Percentiles rank a stretch among this genome's conserved stretches.
Evolutionary conservation across 1,140 invertebrate genomes (phyloP).

Genomic region (Pachypeltis micranthus): DNA sequence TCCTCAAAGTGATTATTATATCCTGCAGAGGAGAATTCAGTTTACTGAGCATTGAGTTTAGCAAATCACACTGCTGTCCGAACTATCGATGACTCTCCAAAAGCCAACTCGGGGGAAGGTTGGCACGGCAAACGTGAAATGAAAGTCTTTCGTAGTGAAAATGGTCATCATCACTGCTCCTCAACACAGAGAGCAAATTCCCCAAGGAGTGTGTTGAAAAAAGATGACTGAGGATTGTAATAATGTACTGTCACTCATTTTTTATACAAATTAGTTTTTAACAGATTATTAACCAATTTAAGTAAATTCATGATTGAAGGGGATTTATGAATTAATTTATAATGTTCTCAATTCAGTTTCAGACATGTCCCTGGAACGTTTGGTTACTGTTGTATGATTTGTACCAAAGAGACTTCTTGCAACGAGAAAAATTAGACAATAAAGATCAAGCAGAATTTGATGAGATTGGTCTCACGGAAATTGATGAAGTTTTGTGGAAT

Average conservation of each 20-base stretch:
- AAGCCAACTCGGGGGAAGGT: too few relatives aligned
- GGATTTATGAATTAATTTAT: neutral
- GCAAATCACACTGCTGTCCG: too few relatives aligned
- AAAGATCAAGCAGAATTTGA: slow-evolving; percentile 32
- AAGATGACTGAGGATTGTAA: neutral
- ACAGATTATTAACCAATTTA: neutral
- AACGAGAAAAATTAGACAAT: slow-evolving; percentile 22
- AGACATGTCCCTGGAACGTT: slow-evolving; percentile 27
- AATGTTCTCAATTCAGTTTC: neutral
- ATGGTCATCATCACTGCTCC: too few relatives aligned
- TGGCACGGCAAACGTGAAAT: too few relatives aligned
- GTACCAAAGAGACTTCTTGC: slow-evolving; percentile 44
- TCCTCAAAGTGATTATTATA: too few relatives aligned
- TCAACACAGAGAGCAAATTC: neutral
- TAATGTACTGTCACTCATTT: neutral
- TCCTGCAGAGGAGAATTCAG: too few relatives aligned
- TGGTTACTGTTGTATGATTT: slow-evolving; percentile 51
- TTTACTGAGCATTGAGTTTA: too few relatives aligned
- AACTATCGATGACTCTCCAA: too few relatives aligned
- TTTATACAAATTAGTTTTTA: neutral
- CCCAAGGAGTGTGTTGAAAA: neutral
- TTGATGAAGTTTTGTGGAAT: slow-evolving; percentile 48
- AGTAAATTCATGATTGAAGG: neutral
- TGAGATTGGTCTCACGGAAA: slow-evolving; percentile 36
- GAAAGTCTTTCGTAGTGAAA: too few relatives aligned